Percentiles rank a stretch among this genome's conserved stretches.
These are phyloP conservation scores for Aphis craccivora DNA, from an alignment of 1,140 invertebrate genomes.

Conservation along the genomic window DNA sequence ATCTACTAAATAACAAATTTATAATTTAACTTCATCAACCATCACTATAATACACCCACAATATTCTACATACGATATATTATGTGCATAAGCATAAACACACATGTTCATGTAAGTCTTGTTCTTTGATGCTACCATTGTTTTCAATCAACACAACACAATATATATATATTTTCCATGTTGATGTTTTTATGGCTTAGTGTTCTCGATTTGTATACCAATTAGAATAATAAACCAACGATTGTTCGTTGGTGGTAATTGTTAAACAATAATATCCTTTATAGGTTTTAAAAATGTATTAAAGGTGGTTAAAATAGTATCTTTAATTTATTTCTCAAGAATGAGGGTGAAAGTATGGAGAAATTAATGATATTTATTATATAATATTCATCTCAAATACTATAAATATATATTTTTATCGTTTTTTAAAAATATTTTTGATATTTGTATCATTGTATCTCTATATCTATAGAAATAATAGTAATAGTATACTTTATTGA, in stretches of 20 bases:
- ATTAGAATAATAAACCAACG: neutral
- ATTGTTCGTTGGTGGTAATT: neutral
- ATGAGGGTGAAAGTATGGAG: no score
- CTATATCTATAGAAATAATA: neutral
- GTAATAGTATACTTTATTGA: no score
- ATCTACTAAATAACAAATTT: neutral
- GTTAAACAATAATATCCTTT: neutral
- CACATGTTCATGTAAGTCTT: neutral
- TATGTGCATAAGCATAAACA: neutral
- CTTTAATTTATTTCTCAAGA: neutral
- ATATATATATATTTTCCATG: neutral
- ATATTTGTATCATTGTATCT: neutral
- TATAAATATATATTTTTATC: neutral
- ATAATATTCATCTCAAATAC: slow-evolving; percentile 16
- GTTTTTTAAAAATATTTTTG: neutral
- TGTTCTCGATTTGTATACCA: neutral
- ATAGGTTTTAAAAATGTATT: neutral
- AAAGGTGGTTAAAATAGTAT: neutral
- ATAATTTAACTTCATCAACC: neutral
- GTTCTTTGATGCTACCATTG: neutral
- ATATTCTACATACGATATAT: neutral
- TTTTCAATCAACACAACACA: neutral
- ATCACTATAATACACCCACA: neutral
- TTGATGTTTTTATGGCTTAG: slow-evolving; percentile 18
- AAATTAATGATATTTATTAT: neutral